Base-by-base conservation (phyloP, 2,888 invertebrate genomes). In the Spicauda simplicius region DNA sequence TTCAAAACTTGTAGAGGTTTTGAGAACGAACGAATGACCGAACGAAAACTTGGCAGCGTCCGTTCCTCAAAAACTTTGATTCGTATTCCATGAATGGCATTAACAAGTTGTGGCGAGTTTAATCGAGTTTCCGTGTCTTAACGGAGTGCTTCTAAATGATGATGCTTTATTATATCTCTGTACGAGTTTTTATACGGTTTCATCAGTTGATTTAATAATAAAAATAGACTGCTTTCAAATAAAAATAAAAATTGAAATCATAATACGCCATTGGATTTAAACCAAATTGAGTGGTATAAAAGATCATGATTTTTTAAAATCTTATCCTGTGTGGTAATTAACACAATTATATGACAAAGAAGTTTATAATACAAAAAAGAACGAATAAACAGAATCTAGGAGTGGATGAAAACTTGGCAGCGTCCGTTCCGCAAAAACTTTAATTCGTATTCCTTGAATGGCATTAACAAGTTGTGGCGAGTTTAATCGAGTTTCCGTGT, bases 391-490 rank as follows among this genome's bases (percentile, higher is more conserved):
- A 0, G 6, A 30, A 33, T 37, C 12, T 1, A 11, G 8, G 53
- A 53, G 20, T 20, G 20, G 19, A 52, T n/a, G 6, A 30, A 55
- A 54, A 58, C 58, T 62, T 45, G 18, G 41, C 62, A 54, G 19
- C 61, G 41, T 37, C 48, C 45, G 37, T 45, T 45, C n/a, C 45
- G 45, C 37, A 58, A n/a, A 72, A 82, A 83, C 77, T 81, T 83
- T 80, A 80, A 85, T 89, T 87, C 84, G 85, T 87, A 85, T 87
- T 88, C 87, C 87, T 85, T 86, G 75, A 73, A 70, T 73, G 71
- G 71, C 71, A 72, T 72, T 71, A 69, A 72, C 70, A 74, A 72
- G 69, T 73, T 70, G 52, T 57, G 64, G 67, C 68, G 63, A 77
- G 75, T 76, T 77, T 74, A 75, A 77, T 73, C 74, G 74, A 75